Evolutionary conservation across 2,113 vertebrate genomes (phyloP).

Genomic region (Alligator sinensis): DNA sequence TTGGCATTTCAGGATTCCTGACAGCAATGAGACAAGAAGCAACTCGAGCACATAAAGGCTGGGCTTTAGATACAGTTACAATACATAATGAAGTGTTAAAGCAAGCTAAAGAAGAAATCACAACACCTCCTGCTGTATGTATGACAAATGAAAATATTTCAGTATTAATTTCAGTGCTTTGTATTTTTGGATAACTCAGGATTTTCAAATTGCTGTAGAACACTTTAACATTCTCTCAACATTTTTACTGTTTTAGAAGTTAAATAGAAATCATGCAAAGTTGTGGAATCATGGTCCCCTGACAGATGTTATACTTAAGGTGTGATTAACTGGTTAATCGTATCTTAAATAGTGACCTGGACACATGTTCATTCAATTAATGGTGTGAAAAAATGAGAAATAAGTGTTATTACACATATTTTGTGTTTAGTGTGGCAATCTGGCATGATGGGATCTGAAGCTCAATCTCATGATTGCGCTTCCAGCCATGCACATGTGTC

Average conservation of each 20-base stretch:
- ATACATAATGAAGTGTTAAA: constrained; percentile 81
- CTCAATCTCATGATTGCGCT: too few species aligned
- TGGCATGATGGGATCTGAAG: too few species aligned
- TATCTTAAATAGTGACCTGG: too few species aligned
- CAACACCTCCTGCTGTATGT: constrained; percentile 75
- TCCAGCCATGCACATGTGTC: too few species aligned
- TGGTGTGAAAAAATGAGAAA: too few species aligned
- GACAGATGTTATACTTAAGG: too few species aligned
- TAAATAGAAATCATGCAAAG: background rate
- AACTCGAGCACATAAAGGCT: constrained; percentile 82
- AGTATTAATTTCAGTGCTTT: background rate
- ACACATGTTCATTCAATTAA: too few species aligned
- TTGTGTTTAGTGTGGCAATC: too few species aligned
- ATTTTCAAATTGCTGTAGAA: background rate
- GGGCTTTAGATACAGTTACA: constrained; percentile 82
- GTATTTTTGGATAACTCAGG: background rate
- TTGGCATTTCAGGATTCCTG: constrained; percentile 78
- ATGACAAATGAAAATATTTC: background rate
- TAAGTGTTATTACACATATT: too few species aligned
- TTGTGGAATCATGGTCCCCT: too few species aligned
- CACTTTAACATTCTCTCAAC: background rate
- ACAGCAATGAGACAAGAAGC: constrained; percentile 85
- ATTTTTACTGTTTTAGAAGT: background rate
- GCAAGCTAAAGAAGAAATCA: constrained; percentile 79
- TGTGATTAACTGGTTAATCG: too few species aligned